A percentile compares a stretch with the other conserved stretches of the same genome.
Conservation (phyloP, 2,888 invertebrate species). For the Sminthurides aquaticus region DNA sequence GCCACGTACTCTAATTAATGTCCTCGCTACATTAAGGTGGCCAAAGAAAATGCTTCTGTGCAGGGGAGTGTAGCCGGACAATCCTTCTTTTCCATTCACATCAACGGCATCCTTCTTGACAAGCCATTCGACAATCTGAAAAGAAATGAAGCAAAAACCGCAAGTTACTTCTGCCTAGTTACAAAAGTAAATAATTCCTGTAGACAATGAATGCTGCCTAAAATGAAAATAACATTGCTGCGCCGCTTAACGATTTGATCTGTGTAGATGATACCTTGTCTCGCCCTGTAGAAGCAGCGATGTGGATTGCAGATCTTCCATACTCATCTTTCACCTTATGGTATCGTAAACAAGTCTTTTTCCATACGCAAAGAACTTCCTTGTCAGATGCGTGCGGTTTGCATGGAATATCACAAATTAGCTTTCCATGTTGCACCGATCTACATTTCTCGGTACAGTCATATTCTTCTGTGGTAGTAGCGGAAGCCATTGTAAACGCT, state of each 20-base stretch:
- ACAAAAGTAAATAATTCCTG: too few relatives aligned
- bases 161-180: too few relatives aligned
- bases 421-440: conserved; percentile 29
- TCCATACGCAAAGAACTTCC: conserved; percentile 56
- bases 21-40: conserved; percentile 64
- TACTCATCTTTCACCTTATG: conserved; percentile 53
- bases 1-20: conserved; percentile 55
- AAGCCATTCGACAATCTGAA: conserved; percentile 64
- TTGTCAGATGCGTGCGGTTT: conserved; percentile 24
- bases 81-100: conserved; percentile 59
- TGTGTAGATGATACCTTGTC: conserved; percentile 11
- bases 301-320: conserved; percentile 71
- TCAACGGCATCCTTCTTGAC: conserved; percentile 55
- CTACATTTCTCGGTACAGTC: conserved; percentile 34
- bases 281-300: conserved; percentile 62
- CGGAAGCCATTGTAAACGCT: background rate
- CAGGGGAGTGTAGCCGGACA: conserved; percentile 71
- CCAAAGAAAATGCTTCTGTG: conserved; percentile 78
- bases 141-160: background rate
- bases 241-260: conserved; percentile 2
- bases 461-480: conserved; percentile 6
- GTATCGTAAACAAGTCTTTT: conserved; percentile 57
- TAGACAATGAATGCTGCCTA: too few relatives aligned
- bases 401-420: conserved; percentile 47
- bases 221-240: background rate